Percentiles rank a stretch among this genome's conserved stretches.
Conservation (phyloP, 2,797 vertebrate species). For the Siniperca undulata region DNA sequence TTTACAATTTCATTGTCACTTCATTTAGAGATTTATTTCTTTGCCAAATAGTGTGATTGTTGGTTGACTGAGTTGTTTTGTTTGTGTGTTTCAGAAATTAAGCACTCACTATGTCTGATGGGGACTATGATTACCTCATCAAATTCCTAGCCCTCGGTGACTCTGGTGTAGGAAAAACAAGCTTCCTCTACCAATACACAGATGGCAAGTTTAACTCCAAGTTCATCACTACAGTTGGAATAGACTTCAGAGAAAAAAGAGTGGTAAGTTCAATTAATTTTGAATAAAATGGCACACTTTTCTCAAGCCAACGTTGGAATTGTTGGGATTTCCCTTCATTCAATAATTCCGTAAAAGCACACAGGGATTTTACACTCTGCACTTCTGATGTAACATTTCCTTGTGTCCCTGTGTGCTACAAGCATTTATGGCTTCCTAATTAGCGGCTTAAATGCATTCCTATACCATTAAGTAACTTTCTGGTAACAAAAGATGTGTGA, state of each 20-base stretch:
- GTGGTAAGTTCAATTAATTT: constrained; percentile 87
- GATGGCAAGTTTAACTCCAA: constrained; percentile 98
- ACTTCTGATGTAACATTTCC: constrained; percentile 12
- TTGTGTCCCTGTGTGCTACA: not conserved
- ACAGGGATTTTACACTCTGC: constrained; percentile 4
- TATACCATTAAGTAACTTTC: constrained; percentile 45
- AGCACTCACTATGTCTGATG: constrained; percentile 95
- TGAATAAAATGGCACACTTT: not conserved
- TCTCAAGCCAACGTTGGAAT: not conserved
- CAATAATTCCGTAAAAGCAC: not conserved
- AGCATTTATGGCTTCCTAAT: constrained; percentile 32
- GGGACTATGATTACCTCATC: constrained; percentile 99
- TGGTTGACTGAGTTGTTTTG: constrained; percentile 36
- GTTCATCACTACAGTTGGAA: constrained; percentile 98
- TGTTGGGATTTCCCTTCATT: constrained; percentile 5
- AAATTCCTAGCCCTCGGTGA: constrained; percentile 99
- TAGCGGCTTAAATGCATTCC: constrained; percentile 56
- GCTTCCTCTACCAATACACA: constrained; percentile 97
- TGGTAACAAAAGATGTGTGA: constrained; percentile 50
- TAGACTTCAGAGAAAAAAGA: constrained; percentile 98
- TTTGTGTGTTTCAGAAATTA: constrained; percentile 82
- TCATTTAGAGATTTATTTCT: not conserved
- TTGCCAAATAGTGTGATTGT: not conserved
- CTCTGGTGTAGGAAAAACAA: constrained; percentile 98
- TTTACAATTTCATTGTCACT: not conserved